phyloP scores from a whole-genome alignment of 64 coral and sea anemone genomes.

The Actinia equina region DNA sequence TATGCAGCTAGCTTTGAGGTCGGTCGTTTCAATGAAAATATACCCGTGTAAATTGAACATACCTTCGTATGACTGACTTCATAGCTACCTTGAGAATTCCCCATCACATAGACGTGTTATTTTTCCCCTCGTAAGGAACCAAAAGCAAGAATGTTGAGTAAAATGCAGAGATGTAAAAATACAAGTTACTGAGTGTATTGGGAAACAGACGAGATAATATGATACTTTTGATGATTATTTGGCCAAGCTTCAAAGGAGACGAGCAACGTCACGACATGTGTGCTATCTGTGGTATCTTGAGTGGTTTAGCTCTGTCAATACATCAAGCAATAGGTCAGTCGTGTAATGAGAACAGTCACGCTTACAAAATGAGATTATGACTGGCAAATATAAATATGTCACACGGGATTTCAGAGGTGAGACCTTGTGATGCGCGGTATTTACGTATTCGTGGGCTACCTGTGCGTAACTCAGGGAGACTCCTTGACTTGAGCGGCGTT shows the following conservation, averaged over 20 bases:
- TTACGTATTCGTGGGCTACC: too few relatives aligned
- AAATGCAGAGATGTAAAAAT: not conserved
- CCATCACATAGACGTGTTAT: not conserved
- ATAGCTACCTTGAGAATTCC: conserved; percentile 11
- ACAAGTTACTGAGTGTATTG: not conserved
- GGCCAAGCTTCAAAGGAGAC: not conserved
- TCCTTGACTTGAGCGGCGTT: too few relatives aligned
- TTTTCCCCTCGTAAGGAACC: not conserved
- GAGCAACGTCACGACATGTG: not conserved
- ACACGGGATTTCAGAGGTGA: too few relatives aligned
- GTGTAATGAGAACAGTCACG: not conserved
- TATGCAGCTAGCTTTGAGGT: not conserved
- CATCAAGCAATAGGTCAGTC: not conserved
- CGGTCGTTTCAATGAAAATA: not conserved
- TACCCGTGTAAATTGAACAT: not conserved
- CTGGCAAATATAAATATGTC: too few relatives aligned
- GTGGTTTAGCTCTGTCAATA: not conserved
- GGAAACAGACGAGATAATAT: not conserved
- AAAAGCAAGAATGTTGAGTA: not conserved
- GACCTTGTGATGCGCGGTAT: too few relatives aligned
- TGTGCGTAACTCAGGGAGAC: too few relatives aligned
- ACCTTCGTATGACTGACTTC: not conserved
- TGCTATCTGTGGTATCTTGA: not conserved
- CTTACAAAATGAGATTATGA: not conserved
- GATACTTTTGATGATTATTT: conserved; percentile 3